These are phyloP conservation scores for Sarcophaga carnaria DNA, from an alignment of 2,888 invertebrate species.

Conservation along the genomic window DNA sequence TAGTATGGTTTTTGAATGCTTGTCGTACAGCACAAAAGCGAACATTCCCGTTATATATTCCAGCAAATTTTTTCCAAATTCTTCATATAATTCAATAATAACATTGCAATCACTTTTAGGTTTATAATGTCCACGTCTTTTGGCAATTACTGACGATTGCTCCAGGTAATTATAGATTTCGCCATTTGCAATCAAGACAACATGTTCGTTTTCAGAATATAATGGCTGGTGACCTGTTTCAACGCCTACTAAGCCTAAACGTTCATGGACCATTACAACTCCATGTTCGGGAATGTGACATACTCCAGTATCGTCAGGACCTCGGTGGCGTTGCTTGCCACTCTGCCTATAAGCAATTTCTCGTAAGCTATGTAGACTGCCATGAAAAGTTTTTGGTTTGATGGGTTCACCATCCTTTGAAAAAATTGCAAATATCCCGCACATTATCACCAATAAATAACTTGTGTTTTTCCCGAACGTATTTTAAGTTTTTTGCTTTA, in stretches of 20 bases:
- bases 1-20: conserved; percentile 75
- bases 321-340: conserved; percentile 79
- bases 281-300: conserved; percentile 76
- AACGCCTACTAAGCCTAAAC: conserved; percentile 79
- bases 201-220: conserved; percentile 75
- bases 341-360: conserved; percentile 80
- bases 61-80: conserved; percentile 77
- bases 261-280: conserved; percentile 79
- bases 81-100: conserved; percentile 79
- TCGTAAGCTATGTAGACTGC: conserved; percentile 74
- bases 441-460: conserved; percentile 74
- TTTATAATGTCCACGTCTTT: conserved; percentile 75
- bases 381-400: conserved; percentile 72
- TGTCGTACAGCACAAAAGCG: conserved; percentile 80
- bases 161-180: conserved; percentile 81
- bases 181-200: conserved; percentile 80
- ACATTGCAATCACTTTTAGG: conserved; percentile 81
- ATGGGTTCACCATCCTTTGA: conserved; percentile 77
- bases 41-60: conserved; percentile 80
- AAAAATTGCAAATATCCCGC: conserved; percentile 81
- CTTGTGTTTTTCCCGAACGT: neutral
- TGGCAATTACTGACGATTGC: conserved; percentile 77
- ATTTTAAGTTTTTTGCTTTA: neutral
- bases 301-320: conserved; percentile 80
- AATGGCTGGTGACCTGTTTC: conserved; percentile 80